phyloP scores from a whole-genome alignment of 2,888 invertebrate species.

The Mythimna vitellina region DNA sequence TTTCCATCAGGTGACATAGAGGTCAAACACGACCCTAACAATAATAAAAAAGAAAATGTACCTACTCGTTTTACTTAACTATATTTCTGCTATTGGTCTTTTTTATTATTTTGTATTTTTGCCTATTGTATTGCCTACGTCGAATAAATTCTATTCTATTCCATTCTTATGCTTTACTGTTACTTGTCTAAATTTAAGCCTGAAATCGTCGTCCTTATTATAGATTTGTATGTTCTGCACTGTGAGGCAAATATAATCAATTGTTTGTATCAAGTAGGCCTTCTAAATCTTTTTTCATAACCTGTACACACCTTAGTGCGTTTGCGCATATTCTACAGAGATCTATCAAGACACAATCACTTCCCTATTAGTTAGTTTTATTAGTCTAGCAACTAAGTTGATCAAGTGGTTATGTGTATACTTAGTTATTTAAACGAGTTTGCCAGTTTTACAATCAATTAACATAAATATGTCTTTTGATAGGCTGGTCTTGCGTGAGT shows the following conservation, averaged over 20 bases:
- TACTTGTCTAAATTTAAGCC: too few relatives aligned
- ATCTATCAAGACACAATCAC: slow-evolving; percentile 35
- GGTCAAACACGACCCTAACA: too few relatives aligned
- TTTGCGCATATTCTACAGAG: slow-evolving; percentile 37
- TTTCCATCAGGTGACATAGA: too few relatives aligned
- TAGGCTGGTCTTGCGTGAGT: slow-evolving; percentile 15
- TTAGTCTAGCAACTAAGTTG: slow-evolving; percentile 45
- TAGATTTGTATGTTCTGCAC: not conserved
- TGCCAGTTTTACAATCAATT: slow-evolving; percentile 29
- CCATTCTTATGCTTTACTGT: too few relatives aligned
- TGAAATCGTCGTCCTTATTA: not conserved
- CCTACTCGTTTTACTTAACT: too few relatives aligned
- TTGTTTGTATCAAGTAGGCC: slow-evolving; percentile 9
- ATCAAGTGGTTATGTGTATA: slow-evolving; percentile 28
- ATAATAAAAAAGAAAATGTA: too few relatives aligned
- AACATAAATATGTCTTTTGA: slow-evolving; percentile 45
- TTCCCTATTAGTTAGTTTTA: slow-evolving; percentile 52
- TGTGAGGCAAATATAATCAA: not conserved
- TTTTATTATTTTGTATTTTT: too few relatives aligned
- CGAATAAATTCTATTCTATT: too few relatives aligned
- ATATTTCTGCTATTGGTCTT: too few relatives aligned
- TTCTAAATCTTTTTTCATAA: slow-evolving; percentile 17
- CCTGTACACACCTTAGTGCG: slow-evolving; percentile 4
- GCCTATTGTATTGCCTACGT: too few relatives aligned
- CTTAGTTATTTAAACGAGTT: slow-evolving; percentile 22